A percentile compares a stretch with the other conserved stretches of the same genome.
phyloP scores from a whole-genome alignment of 1,140 invertebrate species.

The Himalopsyche phryganea region DNA sequence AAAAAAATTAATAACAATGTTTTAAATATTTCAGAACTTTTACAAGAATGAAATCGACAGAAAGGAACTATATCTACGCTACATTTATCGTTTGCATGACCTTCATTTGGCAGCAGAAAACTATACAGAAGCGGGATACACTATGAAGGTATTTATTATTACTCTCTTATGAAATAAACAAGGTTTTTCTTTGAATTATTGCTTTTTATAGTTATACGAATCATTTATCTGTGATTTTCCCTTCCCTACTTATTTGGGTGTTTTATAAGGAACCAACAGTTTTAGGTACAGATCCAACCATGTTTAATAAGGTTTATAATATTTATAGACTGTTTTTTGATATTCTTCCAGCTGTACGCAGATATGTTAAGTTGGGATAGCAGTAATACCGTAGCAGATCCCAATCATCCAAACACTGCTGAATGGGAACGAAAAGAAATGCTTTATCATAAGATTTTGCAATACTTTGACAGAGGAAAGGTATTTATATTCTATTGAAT shows the following conservation, averaged over 20 bases:
- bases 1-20: no score
- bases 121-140: conserved; percentile 94
- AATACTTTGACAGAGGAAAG: conserved; percentile 94
- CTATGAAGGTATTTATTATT: conserved; percentile 60
- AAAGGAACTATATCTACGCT: conserved; percentile 94
- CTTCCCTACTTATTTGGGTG: no score
- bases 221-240: no score
- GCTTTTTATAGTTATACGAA: no score
- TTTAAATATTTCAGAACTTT: conserved; percentile 90
- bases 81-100: conserved; percentile 95
- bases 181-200: not conserved
- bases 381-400: conserved; percentile 59
- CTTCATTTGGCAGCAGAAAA: conserved; percentile 92
- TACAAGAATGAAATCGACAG: conserved; percentile 95
- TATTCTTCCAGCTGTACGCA: conserved; percentile 70
- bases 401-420: conserved; percentile 64
- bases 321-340: no score
- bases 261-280: no score
- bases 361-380: conserved; percentile 86
- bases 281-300: no score
- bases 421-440: conserved; percentile 93
- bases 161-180: not conserved
- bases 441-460: conserved; percentile 85
- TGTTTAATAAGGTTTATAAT: no score
- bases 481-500: conserved; percentile 47